phyloP scores from a whole-genome alignment of 2,113 vertebrate genomes.

The Pongo pygmaeus region DNA sequence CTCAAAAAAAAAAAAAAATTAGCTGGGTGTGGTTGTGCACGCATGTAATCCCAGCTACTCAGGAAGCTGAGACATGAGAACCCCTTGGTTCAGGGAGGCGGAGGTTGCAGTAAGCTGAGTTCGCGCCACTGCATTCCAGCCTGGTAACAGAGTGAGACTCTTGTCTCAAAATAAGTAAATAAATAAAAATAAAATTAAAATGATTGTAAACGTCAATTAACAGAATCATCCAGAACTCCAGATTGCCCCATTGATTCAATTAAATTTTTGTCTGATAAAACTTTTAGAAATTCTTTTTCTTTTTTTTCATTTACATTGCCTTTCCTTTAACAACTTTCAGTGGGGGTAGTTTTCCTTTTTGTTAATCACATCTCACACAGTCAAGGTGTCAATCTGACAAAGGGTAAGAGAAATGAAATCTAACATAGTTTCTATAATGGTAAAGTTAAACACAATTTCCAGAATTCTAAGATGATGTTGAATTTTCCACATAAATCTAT shows the following conservation, averaged over 20 bases:
- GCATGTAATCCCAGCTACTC: too few species aligned
- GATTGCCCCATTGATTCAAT: not conserved
- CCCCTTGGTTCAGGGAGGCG: too few species aligned
- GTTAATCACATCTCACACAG: not conserved
- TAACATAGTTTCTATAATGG: not conserved
- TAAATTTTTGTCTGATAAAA: constrained; percentile 34
- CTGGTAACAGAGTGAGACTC: too few species aligned
- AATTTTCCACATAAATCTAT: not conserved
- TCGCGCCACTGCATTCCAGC: too few species aligned
- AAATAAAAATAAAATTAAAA: not conserved
- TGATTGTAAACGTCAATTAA: not conserved
- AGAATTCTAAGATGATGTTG: not conserved
- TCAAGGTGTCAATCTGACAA: constrained; percentile 13
- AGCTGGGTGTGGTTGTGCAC: too few species aligned
- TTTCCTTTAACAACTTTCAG: not conserved
- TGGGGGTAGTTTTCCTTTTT: not conserved
- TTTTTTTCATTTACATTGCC: not conserved
- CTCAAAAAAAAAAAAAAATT: too few species aligned
- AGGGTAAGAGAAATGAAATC: not conserved
- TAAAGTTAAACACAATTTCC: constrained; percentile 44
- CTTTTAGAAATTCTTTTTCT: not conserved
- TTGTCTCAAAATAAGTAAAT: too few species aligned
- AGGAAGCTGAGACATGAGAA: too few species aligned
- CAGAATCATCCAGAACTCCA: constrained; percentile 24
- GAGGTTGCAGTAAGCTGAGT: too few species aligned